Evolutionary conservation across 2,113 vertebrate species (phyloP).

Genomic region (Oriolus oriolus): DNA sequence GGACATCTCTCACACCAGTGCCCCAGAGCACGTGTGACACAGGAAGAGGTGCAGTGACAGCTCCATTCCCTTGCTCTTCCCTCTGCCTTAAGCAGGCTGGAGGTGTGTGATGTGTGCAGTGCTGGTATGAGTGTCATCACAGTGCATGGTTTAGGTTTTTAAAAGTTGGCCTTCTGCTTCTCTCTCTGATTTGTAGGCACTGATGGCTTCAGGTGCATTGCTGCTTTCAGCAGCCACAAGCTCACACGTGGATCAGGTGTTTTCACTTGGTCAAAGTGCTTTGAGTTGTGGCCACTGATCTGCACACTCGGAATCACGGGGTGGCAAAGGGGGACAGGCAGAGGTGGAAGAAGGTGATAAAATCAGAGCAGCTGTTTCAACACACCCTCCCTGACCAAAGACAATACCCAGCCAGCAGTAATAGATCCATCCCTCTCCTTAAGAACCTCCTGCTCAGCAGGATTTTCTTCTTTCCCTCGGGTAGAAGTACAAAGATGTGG

Average conservation of each 20-base stretch:
- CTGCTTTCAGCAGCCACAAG: neutral
- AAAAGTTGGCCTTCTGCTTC: neutral
- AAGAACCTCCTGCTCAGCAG: neutral
- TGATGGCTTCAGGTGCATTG: neutral
- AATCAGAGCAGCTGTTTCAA: neutral
- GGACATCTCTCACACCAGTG: neutral
- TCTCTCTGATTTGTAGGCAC: neutral
- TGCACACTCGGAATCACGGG: neutral
- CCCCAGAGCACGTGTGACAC: neutral
- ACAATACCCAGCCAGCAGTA: neutral
- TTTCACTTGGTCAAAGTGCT: neutral
- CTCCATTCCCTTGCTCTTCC: neutral
- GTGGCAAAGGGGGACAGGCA: neutral
- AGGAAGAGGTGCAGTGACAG: neutral
- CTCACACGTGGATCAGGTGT: neutral
- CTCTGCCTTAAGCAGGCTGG: neutral
- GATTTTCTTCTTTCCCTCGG: neutral
- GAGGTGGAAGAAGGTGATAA: neutral
- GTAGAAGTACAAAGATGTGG: constrained; percentile 92
- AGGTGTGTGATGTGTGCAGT: neutral
- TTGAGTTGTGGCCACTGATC: neutral
- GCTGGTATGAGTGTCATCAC: neutral
- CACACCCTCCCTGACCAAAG: neutral
- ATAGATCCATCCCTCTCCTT: neutral
- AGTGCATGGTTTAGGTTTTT: neutral